phyloP scores from a whole-genome alignment of 2,113 vertebrate species.

The Malurus elegans region DNA sequence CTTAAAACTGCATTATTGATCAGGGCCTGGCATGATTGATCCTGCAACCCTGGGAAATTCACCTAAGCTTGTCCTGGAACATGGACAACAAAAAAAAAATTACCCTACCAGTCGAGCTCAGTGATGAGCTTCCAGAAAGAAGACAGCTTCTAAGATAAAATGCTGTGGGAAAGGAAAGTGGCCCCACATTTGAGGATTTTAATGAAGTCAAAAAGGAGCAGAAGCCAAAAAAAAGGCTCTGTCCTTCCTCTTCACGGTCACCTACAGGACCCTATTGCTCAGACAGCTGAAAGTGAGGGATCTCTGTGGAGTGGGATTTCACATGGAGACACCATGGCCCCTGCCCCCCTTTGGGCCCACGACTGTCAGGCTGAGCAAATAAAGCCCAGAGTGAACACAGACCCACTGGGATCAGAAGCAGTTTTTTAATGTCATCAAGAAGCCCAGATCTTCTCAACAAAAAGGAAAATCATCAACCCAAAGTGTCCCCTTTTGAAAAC shows the following conservation, averaged over 20 bases:
- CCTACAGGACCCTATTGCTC: neutral
- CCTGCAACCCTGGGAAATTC: neutral
- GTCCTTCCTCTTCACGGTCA: neutral
- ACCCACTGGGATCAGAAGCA: neutral
- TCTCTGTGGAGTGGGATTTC: neutral
- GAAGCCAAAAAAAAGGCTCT: neutral
- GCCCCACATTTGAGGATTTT: rapidly evolving
- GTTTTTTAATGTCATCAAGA: neutral
- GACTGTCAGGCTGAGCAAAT: rapidly evolving
- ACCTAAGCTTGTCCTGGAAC: neutral
- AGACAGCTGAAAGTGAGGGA: neutral
- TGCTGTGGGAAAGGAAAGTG: neutral
- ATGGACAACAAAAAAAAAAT: neutral
- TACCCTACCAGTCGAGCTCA: neutral
- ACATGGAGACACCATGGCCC: neutral
- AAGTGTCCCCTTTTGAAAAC: neutral
- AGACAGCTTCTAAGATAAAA: neutral
- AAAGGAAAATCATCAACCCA: rapidly evolving
- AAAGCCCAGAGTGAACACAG: neutral
- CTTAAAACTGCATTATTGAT: neutral
- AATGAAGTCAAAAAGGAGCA: neutral
- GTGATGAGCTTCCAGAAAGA: neutral
- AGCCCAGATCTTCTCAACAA: neutral
- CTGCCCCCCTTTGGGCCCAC: neutral
- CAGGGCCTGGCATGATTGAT: neutral